Evolutionary conservation across 2,888 invertebrate species (phyloP).

Genomic region (Automeris io): DNA sequence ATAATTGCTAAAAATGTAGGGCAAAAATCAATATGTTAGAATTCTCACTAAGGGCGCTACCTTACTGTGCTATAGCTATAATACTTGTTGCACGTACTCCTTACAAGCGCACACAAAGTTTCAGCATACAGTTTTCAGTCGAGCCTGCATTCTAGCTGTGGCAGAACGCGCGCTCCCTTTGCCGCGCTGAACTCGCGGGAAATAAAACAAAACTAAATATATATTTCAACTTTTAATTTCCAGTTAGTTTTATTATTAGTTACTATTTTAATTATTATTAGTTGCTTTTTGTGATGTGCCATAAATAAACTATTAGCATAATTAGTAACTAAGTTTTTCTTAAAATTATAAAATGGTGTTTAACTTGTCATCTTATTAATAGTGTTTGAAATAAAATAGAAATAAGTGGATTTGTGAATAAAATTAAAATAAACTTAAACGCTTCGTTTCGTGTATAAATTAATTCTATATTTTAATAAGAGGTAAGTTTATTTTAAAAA

Average conservation of each 20-base stretch:
- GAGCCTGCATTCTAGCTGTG: slow-evolving; percentile 23
- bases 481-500: background rate
- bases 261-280: too few relatives aligned
- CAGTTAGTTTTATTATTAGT: background rate
- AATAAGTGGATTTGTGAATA: background rate
- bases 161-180: slow-evolving; percentile 20
- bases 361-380: background rate
- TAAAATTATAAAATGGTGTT: background rate
- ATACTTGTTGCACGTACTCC: slow-evolving; percentile 55
- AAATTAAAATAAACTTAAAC: background rate
- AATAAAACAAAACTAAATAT: slow-evolving; percentile 3
- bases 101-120: slow-evolving; percentile 23
- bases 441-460: background rate
- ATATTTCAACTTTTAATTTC: background rate
- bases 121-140: slow-evolving; percentile 29
- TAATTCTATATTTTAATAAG: background rate
- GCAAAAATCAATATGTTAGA: too few relatives aligned
- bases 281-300: background rate
- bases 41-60: too few relatives aligned
- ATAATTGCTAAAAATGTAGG: too few relatives aligned
- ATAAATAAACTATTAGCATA: background rate
- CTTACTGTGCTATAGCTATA: too few relatives aligned
- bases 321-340: background rate
- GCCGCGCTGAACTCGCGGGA: slow-evolving; percentile 5
- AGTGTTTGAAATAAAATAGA: background rate